Evolutionary conservation across 2,797 vertebrate genomes (phyloP), one percentile per base, ranked within the genome.

Genomic region (Thunnus albacares): DNA sequence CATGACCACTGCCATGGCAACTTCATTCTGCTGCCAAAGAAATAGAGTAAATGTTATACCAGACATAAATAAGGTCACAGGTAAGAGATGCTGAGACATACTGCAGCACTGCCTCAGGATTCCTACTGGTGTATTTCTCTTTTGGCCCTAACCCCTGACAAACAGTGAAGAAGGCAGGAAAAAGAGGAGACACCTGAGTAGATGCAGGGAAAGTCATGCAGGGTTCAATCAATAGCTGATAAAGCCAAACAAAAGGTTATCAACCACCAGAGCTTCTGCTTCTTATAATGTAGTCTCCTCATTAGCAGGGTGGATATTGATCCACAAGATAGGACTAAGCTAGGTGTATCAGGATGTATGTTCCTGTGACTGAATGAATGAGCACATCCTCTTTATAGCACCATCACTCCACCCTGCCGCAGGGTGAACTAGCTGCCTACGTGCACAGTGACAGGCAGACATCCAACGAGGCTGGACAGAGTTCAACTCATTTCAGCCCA

Each of bases 61-160:
- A 60, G 45, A 64, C 55, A 57, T 22, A 53, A 47, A 62, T 73
- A 33, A 9, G 15, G 15, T 11, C 12, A 14, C 17, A 45, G 35
- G 18, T 10, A 62, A 47, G 11, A 52, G 14, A 64, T 22, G 13
- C 9, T 4, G 26, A 8, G 26, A 49, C 17, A 24, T 24, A 20
- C 1, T 45, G 49, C n/a, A 53, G 49, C 49, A 9, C 2, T 5
- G n/a, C 52, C 26, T 24, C 17, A 51, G 3, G 22, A 55, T 20
- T 53, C 1, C 30, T 63, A 30, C 43, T 58, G 22, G 15, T 33
- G 17, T 47, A 49, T 47, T 5, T 7, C 9, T 22, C 41, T 9
- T 96, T 95, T 93, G 94, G 93, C 95, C 94, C 94, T 96, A 95
- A 91, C 95, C 95, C 95, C 93, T 96, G 94, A 78, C 62, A 76